These are phyloP conservation scores for Exocentrus adspersus DNA, from an alignment of 2,888 invertebrate genomes.

Conservation along the genomic window DNA sequence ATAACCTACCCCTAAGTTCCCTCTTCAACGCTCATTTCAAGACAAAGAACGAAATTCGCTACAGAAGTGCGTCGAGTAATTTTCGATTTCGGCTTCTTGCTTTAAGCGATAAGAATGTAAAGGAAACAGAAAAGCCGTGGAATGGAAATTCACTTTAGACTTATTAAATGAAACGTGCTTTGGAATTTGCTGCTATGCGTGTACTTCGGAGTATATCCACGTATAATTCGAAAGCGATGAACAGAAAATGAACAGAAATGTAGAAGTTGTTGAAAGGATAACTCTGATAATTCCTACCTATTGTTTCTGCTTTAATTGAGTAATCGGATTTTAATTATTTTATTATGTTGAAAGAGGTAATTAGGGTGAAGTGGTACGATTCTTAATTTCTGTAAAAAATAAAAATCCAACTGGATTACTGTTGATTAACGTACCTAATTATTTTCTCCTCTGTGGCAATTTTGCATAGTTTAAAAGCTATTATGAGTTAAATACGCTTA, in stretches of 20 bases:
- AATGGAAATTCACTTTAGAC: background rate
- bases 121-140: background rate
- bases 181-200: background rate
- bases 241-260: background rate
- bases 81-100: constrained; percentile 4
- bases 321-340: too few relatives aligned
- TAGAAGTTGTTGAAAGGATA: background rate
- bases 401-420: too few relatives aligned
- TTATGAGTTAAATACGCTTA: too few relatives aligned
- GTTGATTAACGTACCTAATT: too few relatives aligned
- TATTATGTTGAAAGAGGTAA: too few relatives aligned
- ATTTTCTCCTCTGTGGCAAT: too few relatives aligned
- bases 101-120: constrained; percentile 4
- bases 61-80: background rate
- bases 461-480: too few relatives aligned
- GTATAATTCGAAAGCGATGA: background rate
- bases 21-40: background rate
- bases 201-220: too few relatives aligned
- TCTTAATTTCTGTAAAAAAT: too few relatives aligned
- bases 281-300: background rate
- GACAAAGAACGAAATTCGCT: background rate
- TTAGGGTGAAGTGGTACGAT: too few relatives aligned
- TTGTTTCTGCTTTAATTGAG: too few relatives aligned
- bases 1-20: background rate
- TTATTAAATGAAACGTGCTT: background rate